These are phyloP conservation scores for Epicampocera succincta DNA, from an alignment of 2,888 invertebrate genomes.

Conservation along the genomic window DNA sequence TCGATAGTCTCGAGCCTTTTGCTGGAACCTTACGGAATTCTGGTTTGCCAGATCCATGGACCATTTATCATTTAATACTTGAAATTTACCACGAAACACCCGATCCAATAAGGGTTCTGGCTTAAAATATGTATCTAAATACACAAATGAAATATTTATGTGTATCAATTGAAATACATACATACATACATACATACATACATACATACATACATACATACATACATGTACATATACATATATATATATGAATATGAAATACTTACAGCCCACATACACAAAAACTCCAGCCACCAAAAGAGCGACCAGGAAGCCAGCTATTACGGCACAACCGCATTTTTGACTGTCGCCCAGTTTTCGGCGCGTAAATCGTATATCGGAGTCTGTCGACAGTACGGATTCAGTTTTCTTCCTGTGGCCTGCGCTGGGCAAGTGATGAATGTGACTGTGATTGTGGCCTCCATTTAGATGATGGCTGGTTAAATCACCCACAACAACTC, in stretches of 20 bases:
- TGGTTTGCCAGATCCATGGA: conserved; percentile 86
- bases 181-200: too few species aligned
- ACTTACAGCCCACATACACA: conserved; percentile 85
- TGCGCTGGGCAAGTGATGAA: conserved; percentile 72
- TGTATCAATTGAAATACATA: too few species aligned
- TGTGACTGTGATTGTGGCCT: conserved; percentile 67
- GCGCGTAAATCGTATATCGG: conserved; percentile 93
- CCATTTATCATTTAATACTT: conserved; percentile 87
- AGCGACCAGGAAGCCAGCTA: conserved; percentile 91
- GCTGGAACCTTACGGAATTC: conserved; percentile 87
- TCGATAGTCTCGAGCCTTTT: conserved; percentile 88
- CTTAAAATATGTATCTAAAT: conserved; percentile 81
- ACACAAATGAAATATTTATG: too few species aligned
- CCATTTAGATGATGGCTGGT: conserved; percentile 59
- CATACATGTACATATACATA: too few species aligned
- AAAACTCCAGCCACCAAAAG: conserved; percentile 87
- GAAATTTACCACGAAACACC: conserved; percentile 91
- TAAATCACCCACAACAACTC: conserved; percentile 46
- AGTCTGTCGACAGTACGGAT: conserved; percentile 92
- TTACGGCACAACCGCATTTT: conserved; percentile 93
- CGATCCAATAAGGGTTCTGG: conserved; percentile 88
- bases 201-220: too few species aligned
- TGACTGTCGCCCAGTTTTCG: conserved; percentile 92
- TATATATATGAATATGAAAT: neutral
- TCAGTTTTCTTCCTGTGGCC: conserved; percentile 83